Base-by-base conservation (phyloP, 2,113 vertebrate genomes). In the Phalacrocorax carbo region DNA sequence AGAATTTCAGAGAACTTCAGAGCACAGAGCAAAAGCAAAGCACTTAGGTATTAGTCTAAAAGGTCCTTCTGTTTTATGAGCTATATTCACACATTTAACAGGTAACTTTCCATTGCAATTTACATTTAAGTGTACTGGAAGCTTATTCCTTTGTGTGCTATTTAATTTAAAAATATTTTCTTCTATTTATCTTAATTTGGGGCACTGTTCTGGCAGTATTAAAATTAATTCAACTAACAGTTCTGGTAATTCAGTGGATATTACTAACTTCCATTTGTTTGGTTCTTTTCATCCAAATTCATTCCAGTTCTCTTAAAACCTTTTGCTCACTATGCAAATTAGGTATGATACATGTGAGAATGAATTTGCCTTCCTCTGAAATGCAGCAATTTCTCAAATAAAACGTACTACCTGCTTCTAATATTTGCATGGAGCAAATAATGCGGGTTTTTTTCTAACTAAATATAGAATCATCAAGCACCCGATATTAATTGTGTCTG, bases 161-260 rank as follows among this genome's bases (percentile, higher is more conserved):
- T 91, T 95, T 93, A 64, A 84, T 88, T 78, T 94, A 82, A 94
- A 65, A 86, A 51, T 66, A 69, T 95, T 94, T 90, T 91, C 42
- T 93, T 93, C 54, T 75, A 68, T 90, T 95, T 91, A 62, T 96
- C 58, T 64, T 94, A 58, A 95, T 85, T 70, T 87, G 49, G 68
- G 46, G 36, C 57, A 86, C 49, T 88, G 58, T 77, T 95, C 70
- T 70, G 40, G 62, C 1, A 1, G 57, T 61, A 36, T 40, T 88
- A 64, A 82, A 93, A 87, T 90, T 38, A 93, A 85, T 87, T 93
- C 57, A 32, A 58, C 52, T 85, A 87, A 42, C 26, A 69, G 40
- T 84, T 76, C 3, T 12, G 44, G 44, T 94, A 82, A 93, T 94
- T 89, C 46, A 58, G 54, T 72, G 66, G 40, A 9, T 88, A 80